Evolutionary conservation across 2,797 vertebrate genomes (phyloP), one percentile per base, ranked within the genome.

Genomic region (Neoniphon sammara): DNA sequence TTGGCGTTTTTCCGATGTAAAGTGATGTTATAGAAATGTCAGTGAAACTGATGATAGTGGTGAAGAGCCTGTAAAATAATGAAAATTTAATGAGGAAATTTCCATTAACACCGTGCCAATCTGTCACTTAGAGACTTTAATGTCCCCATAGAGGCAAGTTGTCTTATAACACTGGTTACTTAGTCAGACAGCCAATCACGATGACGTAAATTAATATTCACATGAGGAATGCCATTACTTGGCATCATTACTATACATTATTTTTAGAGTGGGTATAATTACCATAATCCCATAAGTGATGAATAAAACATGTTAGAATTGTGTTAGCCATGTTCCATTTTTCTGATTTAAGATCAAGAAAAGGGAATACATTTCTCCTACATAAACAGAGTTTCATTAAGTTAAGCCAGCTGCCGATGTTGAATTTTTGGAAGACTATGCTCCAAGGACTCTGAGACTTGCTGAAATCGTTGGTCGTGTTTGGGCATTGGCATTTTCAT

Each of bases 11-110:
- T 27, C 46, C 21, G 20, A 36, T 44, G 63, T 0, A 5, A 30
- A 3, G 20, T 25, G 42, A 52, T 25, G 66, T 78, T 75, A 27
- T 55, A 60, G 62, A n/a, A 39, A 23, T 54, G 70, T 80, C 66
- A 42, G 0, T 31, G 56, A 65, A 80, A 73, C 15, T 5, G 58
- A 67, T 73, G 68, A n/a, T n/a, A 52, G 61, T 1, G 12, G 23
- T 15, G 66, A 74, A 27, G 39, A 68, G 49, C 53, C 20, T 31
- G 46, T 63, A 8, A 54, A 74, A 66, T 68, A 31, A 77, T 74
- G 60, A 25, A 55, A 23, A 21, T 73, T 44, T 73, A 80, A 80
- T 46, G 65, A 82, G 70, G 17, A 17, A 20, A 31, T 9, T 46
- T 60, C 42, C 39, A 62, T 78, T 78, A 66, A 58, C 39, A 1